Evolutionary conservation across 2,888 invertebrate species (phyloP).

Genomic region (Eupithecia insigniata): DNA sequence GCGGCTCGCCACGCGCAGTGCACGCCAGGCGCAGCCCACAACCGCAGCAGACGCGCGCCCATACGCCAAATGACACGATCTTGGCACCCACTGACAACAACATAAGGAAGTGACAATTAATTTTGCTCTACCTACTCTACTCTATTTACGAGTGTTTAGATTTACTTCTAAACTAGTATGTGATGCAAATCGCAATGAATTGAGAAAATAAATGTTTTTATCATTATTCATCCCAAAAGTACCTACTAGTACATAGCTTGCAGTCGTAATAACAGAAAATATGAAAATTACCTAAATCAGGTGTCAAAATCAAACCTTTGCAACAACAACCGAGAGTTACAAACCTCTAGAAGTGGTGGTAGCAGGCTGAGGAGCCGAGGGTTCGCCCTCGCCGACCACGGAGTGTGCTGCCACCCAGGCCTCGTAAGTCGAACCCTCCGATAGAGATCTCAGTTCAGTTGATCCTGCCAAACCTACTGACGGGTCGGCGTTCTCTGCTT

Average conservation of each 20-base stretch:
- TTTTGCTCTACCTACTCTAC: too few relatives aligned
- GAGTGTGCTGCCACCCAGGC: constrained; percentile 95
- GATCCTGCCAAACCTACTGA: constrained; percentile 79
- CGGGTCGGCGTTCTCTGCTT: constrained; percentile 69
- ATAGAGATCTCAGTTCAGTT: constrained; percentile 87
- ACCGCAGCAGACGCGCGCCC: constrained; percentile 88
- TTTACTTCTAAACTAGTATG: too few relatives aligned
- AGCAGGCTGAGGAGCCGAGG: constrained; percentile 90
- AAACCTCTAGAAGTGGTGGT: constrained; percentile 89
- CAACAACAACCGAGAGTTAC: background rate
- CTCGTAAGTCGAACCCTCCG: constrained; percentile 90
- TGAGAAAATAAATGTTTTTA: too few relatives aligned
- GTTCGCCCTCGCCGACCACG: constrained; percentile 91
- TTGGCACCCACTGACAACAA: constrained; percentile 84
- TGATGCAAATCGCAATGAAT: too few relatives aligned
- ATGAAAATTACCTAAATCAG: too few relatives aligned
- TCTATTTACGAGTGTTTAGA: too few relatives aligned
- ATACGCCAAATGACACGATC: constrained; percentile 92
- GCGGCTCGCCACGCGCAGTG: constrained; percentile 89
- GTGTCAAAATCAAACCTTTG: background rate
- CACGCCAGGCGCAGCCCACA: constrained; percentile 88
- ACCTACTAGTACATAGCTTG: too few relatives aligned
- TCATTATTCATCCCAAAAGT: too few relatives aligned
- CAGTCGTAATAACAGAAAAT: too few relatives aligned
- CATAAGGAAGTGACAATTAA: background rate